Base-by-base conservation (phyloP, 2,888 invertebrate species). In the Iselma pallidipennis region DNA sequence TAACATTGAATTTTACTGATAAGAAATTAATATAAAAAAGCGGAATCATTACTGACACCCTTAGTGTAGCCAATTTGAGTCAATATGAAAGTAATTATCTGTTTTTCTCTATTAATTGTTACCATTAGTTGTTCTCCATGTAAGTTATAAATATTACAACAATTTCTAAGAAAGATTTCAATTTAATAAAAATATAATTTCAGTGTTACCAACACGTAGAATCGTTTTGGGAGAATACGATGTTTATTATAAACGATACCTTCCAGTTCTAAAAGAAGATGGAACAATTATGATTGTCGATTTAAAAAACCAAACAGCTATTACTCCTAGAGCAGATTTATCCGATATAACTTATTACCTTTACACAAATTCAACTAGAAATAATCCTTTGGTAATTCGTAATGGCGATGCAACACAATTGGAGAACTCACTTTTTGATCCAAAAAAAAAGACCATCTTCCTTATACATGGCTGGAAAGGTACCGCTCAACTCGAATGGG, bases 401-500 rank as follows among this genome's bases (percentile, higher is more conserved):
- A 58, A 63, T 19, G 53, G 51, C 28, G 59, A 70, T n/a, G 52
- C 67, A n/a, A 37, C 50, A n/a, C 9, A 21, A 49, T 16, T 71
- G n/a, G 45, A 5, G 0, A 29, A 53, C 14, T 62, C 70, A 3
- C 9, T 60, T 2, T 71, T 74, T 55, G 65, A 74, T 26, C 57
- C 70, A 14, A 56, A 55, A 1, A 65, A 69, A 45, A 52, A 60
- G 5, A 76, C 68, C 1, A 65, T 77, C n/a, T 76, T 80, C 54
- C 59, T 80, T 5, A 63, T 73, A 12, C 80, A 80, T 57, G 80
- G 80, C 9, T 80, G 76, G 78, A 66, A 67, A 4, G 76, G 75
- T 57, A 58, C 72, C 52, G 56, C 71, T 28, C 53, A 53, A n/a
- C 76, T 77, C 23, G 49, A 61, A 4, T 58, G 78, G n/a, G 71